Conservation (phyloP, 2,888 invertebrate species). For the Philereme transversata region DNA sequence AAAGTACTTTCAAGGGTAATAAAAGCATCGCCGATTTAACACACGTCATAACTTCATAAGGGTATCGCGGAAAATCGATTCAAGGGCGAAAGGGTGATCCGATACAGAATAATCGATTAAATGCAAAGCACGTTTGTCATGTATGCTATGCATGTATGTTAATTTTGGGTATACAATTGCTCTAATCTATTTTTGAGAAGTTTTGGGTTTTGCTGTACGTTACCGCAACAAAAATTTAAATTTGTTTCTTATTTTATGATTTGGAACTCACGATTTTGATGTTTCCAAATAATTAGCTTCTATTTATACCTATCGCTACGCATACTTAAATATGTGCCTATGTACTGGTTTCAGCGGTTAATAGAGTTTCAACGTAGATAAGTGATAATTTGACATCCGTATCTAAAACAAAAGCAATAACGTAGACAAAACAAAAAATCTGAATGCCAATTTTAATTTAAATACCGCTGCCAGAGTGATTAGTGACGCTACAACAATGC, state of each 20-base stretch:
- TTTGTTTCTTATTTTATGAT: no score
- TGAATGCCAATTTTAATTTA: constrained; percentile 26
- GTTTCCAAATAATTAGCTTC: no score
- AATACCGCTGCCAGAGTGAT: constrained; percentile 26
- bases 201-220: no score
- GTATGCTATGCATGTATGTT: no score
- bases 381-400: constrained; percentile 1
- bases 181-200: constrained; percentile 3
- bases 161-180: neutral
- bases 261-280: no score
- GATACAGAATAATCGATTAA: constrained; percentile 21
- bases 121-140: constrained; percentile 1
- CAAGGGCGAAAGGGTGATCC: constrained; percentile 27
- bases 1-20: neutral
- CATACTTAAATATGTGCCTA: no score
- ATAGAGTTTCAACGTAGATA: no score
- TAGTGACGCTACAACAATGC: constrained; percentile 21
- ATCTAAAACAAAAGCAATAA: constrained; percentile 9
- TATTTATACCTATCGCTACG: no score
- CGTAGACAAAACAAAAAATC: constrained; percentile 11
- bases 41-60: constrained; percentile 4
- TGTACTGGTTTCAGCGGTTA: no score
- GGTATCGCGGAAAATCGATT: constrained; percentile 31
- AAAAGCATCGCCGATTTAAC: constrained; percentile 4
- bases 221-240: no score